A percentile compares a stretch with the other conserved stretches of the same genome.
phyloP scores from a whole-genome alignment of 2,113 vertebrate species.

The Patagioenas fasciata region DNA sequence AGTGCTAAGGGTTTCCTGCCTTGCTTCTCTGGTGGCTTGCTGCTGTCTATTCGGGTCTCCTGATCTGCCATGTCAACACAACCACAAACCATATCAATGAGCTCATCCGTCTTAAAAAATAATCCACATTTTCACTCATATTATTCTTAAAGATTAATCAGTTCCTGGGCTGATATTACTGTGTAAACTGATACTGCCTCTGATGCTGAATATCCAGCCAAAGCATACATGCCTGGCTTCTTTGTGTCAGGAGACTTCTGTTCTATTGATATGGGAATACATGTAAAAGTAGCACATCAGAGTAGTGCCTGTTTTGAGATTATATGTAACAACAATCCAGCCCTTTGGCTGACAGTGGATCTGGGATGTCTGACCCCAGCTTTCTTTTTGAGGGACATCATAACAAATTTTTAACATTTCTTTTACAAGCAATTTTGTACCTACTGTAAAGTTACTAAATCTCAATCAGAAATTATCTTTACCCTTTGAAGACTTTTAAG shows the following conservation, averaged over 20 bases:
- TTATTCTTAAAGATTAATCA: background rate
- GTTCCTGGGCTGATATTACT: background rate
- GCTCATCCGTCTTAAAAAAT: background rate
- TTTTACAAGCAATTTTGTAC: background rate
- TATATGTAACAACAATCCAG: background rate
- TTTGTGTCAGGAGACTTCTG: background rate
- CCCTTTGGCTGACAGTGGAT: background rate
- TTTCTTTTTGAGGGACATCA: background rate
- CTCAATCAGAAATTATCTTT: background rate
- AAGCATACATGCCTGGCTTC: background rate
- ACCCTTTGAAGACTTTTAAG: background rate
- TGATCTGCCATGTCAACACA: background rate
- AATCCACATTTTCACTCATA: background rate
- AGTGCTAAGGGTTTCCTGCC: background rate
- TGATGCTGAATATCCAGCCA: background rate
- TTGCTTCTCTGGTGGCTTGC: background rate
- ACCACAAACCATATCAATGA: background rate
- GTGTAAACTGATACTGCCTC: background rate
- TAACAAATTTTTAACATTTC: background rate
- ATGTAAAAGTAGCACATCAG: background rate
- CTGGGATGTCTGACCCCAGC: background rate
- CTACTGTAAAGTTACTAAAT: background rate
- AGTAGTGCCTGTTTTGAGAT: background rate
- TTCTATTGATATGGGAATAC: background rate
- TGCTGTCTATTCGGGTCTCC: background rate